Evolutionary conservation across 2,113 vertebrate species (phyloP).

Genomic region (Paramormyrops kingsleyae): DNA sequence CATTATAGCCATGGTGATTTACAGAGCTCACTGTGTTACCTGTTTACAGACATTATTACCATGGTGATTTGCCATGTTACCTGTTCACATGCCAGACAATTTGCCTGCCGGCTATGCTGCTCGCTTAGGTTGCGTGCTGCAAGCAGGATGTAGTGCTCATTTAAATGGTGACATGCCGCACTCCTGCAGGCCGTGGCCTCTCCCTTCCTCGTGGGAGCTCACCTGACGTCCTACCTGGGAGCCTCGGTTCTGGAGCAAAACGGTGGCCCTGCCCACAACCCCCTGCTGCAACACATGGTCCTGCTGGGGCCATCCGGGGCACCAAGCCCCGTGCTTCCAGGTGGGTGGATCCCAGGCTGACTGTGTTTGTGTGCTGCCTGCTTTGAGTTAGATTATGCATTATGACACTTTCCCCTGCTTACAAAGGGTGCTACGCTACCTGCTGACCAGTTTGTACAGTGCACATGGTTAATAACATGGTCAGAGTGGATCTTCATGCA

Average conservation of each 20-base stretch:
- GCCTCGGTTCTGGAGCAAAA: conserved; percentile 74
- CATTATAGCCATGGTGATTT: not conserved
- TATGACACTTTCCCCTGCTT: not conserved
- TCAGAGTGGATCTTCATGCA: not conserved
- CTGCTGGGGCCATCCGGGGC: conserved; percentile 77
- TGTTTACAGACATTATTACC: not conserved
- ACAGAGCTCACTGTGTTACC: not conserved
- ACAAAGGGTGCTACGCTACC: not conserved
- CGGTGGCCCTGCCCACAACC: conserved; percentile 67
- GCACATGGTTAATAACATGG: not conserved
- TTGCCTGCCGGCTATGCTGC: not conserved
- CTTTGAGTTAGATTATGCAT: not conserved
- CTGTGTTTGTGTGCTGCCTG: not conserved
- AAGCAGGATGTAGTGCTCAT: conserved; percentile 49
- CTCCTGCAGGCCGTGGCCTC: conserved; percentile 50
- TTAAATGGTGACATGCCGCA: not conserved
- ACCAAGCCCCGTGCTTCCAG: conserved; percentile 74
- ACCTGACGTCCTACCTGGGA: conserved; percentile 85
- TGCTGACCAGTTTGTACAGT: not conserved
- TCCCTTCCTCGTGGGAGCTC: conserved; percentile 73
- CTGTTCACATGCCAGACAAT: not conserved
- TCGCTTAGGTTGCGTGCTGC: not conserved
- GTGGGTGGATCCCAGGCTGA: conserved; percentile 36
- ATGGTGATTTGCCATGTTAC: not conserved
- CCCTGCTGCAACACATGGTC: conserved; percentile 91